Evolutionary conservation across 2,113 vertebrate species (phyloP).

Genomic region (Ceyx melanurus): DNA sequence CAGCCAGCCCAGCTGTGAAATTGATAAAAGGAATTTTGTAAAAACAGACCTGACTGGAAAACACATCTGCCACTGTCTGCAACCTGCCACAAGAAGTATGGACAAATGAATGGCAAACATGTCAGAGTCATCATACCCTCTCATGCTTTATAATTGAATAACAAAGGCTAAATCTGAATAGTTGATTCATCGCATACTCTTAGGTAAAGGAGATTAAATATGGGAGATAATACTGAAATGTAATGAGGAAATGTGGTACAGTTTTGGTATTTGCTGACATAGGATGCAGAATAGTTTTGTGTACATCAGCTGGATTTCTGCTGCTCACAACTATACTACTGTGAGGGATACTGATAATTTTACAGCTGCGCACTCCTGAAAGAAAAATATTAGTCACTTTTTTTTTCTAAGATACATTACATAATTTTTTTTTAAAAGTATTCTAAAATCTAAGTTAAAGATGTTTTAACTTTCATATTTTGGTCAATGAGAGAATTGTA

Average conservation of each 20-base stretch:
- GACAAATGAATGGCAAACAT: neutral
- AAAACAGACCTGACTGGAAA: neutral
- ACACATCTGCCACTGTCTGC: neutral
- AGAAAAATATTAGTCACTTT: too few relatives aligned
- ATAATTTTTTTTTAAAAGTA: too few relatives aligned
- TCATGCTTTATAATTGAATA: neutral
- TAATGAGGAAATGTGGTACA: neutral
- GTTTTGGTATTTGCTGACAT: neutral
- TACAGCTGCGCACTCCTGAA: too few relatives aligned
- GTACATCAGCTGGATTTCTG: too few relatives aligned
- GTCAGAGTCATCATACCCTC: neutral
- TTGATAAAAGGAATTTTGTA: neutral
- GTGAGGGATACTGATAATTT: too few relatives aligned
- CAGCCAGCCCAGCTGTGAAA: constrained; percentile 22
- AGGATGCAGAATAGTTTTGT: neutral
- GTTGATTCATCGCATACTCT: neutral
- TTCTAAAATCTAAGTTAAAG: neutral
- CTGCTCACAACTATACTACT: too few relatives aligned
- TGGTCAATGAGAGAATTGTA: neutral
- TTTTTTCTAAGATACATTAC: too few relatives aligned
- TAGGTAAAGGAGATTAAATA: neutral
- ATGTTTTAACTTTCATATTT: neutral
- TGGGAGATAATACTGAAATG: neutral
- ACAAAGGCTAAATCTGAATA: neutral
- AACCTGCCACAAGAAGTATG: neutral